Evolutionary conservation across 2,113 vertebrate genomes (phyloP).

Genomic region (Coryphaenoides rupestris): DNA sequence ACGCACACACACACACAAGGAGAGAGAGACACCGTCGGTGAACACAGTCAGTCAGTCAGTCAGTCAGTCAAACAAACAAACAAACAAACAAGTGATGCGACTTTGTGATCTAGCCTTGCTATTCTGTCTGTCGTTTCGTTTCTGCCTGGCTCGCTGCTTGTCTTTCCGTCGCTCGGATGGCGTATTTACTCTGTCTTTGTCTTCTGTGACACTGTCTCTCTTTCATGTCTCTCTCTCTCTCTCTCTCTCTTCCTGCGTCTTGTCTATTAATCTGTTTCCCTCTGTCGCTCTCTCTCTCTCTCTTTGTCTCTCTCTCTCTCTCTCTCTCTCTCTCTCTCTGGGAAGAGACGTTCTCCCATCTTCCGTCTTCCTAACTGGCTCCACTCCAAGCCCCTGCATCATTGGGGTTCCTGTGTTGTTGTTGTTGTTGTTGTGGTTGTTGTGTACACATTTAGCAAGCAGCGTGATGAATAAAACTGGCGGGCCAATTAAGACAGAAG

Average conservation of each 20-base stretch:
- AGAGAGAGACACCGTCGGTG: background rate
- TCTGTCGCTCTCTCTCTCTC: background rate
- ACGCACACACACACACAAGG: no score
- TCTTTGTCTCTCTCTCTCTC: background rate
- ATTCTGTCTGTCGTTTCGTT: background rate
- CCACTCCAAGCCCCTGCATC: conserved; percentile 24
- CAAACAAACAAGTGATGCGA: no score
- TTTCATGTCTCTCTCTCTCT: conserved; percentile 2
- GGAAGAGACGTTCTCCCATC: background rate
- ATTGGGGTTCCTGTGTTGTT: conserved; percentile 44
- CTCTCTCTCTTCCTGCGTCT: background rate
- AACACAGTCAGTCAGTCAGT: no score
- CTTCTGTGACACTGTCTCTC: background rate
- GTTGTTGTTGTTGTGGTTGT: no score
- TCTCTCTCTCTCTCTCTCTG: no score
- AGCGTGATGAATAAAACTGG: conserved; percentile 59
- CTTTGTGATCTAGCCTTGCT: background rate
- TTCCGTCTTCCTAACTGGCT: conserved; percentile 27
- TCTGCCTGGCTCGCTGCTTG: background rate
- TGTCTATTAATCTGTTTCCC: background rate
- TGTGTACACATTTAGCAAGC: conserved; percentile 39
- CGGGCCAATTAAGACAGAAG: background rate
- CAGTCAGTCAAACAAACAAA: no score
- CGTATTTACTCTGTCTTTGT: background rate
- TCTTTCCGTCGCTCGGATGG: conserved; percentile 7